Conservation (phyloP, 1,140 invertebrate genomes). For the Trissolcus basalis region DNA sequence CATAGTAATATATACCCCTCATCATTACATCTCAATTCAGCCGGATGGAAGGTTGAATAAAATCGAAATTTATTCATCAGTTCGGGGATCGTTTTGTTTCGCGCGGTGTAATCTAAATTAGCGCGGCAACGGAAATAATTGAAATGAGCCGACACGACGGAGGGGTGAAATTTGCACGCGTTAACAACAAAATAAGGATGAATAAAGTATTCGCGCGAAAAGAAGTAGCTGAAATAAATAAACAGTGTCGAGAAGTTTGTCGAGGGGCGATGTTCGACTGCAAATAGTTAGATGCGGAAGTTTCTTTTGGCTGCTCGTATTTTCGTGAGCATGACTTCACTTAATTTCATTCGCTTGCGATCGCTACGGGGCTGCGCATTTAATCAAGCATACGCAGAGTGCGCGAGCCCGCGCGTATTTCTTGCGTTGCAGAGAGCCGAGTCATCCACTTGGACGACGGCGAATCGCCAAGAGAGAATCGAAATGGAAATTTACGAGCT, state of each 20-base stretch:
- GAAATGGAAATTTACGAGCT: slow-evolving; percentile 69
- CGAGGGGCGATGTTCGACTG: slow-evolving; percentile 6
- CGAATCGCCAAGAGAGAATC: slow-evolving; percentile 65
- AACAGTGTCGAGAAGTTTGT: slow-evolving; percentile 18
- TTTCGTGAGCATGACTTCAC: slow-evolving; percentile 56
- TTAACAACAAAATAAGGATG: slow-evolving; percentile 44
- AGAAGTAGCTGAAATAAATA: slow-evolving; percentile 51
- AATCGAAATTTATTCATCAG: no score
- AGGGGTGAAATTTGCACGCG: no score
- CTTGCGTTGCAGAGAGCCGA: slow-evolving; percentile 41
- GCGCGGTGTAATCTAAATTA: no score
- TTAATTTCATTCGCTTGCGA: slow-evolving; percentile 55
- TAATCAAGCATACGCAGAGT: slow-evolving; percentile 49
- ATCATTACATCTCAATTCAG: not conserved
- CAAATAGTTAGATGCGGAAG: slow-evolving; percentile 55
- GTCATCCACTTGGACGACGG: slow-evolving; percentile 60
- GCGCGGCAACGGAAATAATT: slow-evolving; percentile 31
- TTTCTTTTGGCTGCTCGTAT: slow-evolving; percentile 56
- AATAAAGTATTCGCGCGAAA: slow-evolving; percentile 47
- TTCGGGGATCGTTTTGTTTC: no score
- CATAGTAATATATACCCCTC: not conserved
- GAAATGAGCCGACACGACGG: no score
- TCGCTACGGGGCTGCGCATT: slow-evolving; percentile 46
- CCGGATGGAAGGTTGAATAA: not conserved
- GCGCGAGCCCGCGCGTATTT: slow-evolving; percentile 35